Percentiles rank a stretch among this genome's conserved stretches.
These are phyloP conservation scores for Lucilia sericata DNA, from an alignment of 1,140 invertebrate species.

Conservation along the genomic window DNA sequence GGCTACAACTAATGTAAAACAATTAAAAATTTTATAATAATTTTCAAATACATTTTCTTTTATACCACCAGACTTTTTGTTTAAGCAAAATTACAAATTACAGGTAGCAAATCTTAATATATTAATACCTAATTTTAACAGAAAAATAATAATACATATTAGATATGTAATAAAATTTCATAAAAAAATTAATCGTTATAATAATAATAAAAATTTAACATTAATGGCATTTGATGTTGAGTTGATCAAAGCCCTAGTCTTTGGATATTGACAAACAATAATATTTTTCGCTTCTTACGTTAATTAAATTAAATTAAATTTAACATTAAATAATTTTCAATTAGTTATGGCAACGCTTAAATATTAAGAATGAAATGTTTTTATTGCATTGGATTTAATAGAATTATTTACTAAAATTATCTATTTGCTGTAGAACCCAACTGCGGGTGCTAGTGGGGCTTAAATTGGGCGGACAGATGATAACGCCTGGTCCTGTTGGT, in stretches of 20 bases:
- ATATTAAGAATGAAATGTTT: background rate
- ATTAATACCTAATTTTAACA: background rate
- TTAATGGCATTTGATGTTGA: conserved; percentile 20
- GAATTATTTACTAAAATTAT: conserved; percentile 64
- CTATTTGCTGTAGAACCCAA: conserved; percentile 66
- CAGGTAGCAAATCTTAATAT: background rate
- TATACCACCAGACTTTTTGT: too few species aligned
- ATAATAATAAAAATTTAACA: background rate
- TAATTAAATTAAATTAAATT: conserved; percentile 12
- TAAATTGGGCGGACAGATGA: conserved; percentile 53
- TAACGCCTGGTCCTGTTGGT: background rate
- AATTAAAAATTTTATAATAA: background rate
- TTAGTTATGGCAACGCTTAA: background rate
- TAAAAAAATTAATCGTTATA: background rate
- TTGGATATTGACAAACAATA: conserved; percentile 36
- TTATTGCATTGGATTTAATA: conserved; percentile 5
- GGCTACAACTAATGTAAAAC: conserved; percentile 13
- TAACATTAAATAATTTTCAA: background rate
- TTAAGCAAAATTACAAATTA: background rate
- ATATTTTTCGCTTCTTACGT: background rate
- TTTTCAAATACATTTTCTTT: background rate
- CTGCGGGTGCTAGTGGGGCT: conserved; percentile 60
- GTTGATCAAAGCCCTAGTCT: background rate
- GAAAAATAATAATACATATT: conserved; percentile 4
- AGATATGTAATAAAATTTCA: background rate